Base-by-base conservation (phyloP, 2,888 invertebrate genomes). In the Scelioninae gen. 2 region DNA sequence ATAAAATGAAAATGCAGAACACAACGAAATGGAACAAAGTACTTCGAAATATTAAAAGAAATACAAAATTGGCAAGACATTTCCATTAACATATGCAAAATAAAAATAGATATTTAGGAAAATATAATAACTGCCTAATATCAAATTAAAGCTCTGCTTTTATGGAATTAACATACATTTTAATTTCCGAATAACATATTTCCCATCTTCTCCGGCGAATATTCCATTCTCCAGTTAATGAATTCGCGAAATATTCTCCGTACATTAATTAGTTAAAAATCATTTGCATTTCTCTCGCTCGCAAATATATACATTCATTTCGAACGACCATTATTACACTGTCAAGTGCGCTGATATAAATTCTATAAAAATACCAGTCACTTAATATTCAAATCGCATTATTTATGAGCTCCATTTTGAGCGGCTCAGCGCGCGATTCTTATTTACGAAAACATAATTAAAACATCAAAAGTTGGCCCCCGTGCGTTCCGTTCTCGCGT, bases 331-430 rank as follows among this genome's bases (percentile, higher is more conserved):
- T n/a, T n/a, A n/a, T 50, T 50, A 50, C 33, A 33, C 13, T 28
- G 1, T 1, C 46, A 28, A 46, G 7, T 10, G 25, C 50, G 2
- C 22, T 18, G 37, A 13, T 41, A 41, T 28, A 55, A 55, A 55
- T 41, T 41, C 41, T 10, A 41, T 41, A 55, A 55, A 55, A 55
- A 55, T 28, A 16, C 16, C 15, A 28, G 15, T 15, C 43, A 31
- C 43, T 57, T 43, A 57, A 16, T 18, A 57, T 57, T 57, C 45
- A 19, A 58, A 45, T 45, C 45, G n/a, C n/a, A 45, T 58, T 58
- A 33, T 35, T 57, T 57, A 41, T 57, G 57, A 41, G 31, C n/a
- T 45, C 45, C 35, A 43, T 45, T 58, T 37, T 2, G 16, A 10
- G 15, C n/a, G n/a, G n/a, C 25, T 57, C 9, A 43, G 16, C 41